Evolutionary conservation across 2,888 invertebrate species (phyloP), one percentile per base, ranked within the genome.

Genomic region (Syritta pipiens): DNA sequence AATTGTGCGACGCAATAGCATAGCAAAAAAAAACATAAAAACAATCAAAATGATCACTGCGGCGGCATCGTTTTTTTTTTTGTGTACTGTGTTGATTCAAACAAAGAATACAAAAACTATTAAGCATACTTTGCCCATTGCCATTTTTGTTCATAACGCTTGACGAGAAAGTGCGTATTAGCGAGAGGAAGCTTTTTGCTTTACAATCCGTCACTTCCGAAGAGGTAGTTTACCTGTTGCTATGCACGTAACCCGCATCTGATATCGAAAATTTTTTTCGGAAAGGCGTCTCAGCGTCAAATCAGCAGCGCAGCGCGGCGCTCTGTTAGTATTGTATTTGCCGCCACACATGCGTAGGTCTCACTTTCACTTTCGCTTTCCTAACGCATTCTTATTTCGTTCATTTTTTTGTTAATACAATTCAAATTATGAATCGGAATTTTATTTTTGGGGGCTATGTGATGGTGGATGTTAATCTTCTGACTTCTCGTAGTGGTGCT

Each of bases 341-440:
- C 35, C 10, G 68, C 12, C 49, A 51, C 68, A 49, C 68, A 69
- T 69, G 68, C 53, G 53, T 60, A 46, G 53, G n/a, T 59, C 53
- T 46, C 37, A 53, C 60, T 71, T 60, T 53, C 69, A 71, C 69
- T 62, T 71, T 71, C 60, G 51, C 53, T 71, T 53, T 51, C 44
- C 60, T 51, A 53, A 44, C 60, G 69, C 68, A 59, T 69, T 69
- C 32, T 59, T 59, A 10, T 51, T 69, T 51, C 28, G 32, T 12
- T 60, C n/a, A 32, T 12, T 20, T 59, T 51, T 42, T 51, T 51
- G 9, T 24, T 44, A 28, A 62, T 5, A 26, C 1, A 26, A 48
- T 44, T 26, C 20, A 48, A 37, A 59, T 32, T 35, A 42, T 60
- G 60, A 69, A 42, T 69, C 22, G 51, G 17, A 3, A 4, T 35